phyloP scores from a whole-genome alignment of 2,888 invertebrate species.

The Protonemura montana region DNA sequence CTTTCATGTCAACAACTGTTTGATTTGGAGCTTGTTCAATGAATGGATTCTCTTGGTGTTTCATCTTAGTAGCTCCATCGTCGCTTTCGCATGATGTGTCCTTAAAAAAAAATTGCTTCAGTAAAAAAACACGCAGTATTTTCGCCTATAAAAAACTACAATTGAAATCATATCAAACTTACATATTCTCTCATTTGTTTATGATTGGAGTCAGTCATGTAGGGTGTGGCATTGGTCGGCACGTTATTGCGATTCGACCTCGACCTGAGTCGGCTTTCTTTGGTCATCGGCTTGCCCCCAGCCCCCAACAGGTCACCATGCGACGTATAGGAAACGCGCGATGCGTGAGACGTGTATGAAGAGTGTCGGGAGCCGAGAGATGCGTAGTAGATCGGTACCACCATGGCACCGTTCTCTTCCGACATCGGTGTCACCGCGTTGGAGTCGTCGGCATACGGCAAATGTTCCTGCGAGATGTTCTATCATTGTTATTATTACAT shows the following conservation, averaged over 20 bases:
- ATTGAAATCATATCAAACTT: constrained; percentile 57
- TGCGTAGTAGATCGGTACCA: constrained; percentile 89
- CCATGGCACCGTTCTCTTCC: constrained; percentile 95
- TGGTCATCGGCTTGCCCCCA: constrained; percentile 74
- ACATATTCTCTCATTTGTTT: constrained; percentile 72
- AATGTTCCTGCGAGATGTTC: constrained; percentile 70
- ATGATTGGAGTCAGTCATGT: constrained; percentile 63
- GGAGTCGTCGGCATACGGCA: constrained; percentile 97
- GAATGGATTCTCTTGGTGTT: constrained; percentile 85
- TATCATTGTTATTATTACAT: constrained; percentile 42
- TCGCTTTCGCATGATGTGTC: constrained; percentile 78
- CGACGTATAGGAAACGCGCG: constrained; percentile 91
- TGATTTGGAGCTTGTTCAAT: constrained; percentile 86
- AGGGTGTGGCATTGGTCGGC: constrained; percentile 59
- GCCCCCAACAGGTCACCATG: constrained; percentile 87
- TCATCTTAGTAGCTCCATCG: constrained; percentile 83
- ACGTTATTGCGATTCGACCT: constrained; percentile 75
- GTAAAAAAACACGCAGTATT: background rate
- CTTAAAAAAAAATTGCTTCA: constrained; percentile 60
- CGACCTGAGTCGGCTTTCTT: constrained; percentile 82
- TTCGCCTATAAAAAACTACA: background rate
- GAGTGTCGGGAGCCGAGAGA: constrained; percentile 92
- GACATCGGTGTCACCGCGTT: constrained; percentile 98
- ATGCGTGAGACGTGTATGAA: constrained; percentile 95
- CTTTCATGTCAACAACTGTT: constrained; percentile 94